Evolutionary conservation across 2,888 invertebrate species (phyloP).

Genomic region (Melanotus villosus): DNA sequence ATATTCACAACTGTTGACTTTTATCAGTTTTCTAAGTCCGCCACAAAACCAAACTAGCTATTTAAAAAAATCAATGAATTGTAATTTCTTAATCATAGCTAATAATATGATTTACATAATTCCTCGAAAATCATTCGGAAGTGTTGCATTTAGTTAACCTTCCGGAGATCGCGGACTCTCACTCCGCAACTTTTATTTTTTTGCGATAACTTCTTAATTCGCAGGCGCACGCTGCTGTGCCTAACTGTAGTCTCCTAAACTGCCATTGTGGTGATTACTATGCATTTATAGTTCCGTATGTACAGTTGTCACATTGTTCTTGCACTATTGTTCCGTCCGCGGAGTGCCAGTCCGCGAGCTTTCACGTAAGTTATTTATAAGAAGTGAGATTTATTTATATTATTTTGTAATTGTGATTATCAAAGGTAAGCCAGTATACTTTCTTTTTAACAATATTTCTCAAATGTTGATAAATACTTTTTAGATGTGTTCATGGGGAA

Average conservation of each 20-base stretch:
- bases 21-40: too few species aligned
- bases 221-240: too few species aligned
- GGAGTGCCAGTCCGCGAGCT: too few species aligned
- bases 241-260: neutral
- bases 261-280: neutral
- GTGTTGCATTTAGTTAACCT: too few species aligned
- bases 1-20: too few species aligned
- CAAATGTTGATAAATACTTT: neutral
- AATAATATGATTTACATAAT: too few species aligned
- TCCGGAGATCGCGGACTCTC: too few species aligned
- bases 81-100: too few species aligned
- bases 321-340: too few species aligned
- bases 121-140: too few species aligned
- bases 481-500: constrained; percentile 6
- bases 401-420: neutral
- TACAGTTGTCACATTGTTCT: neutral
- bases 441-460: neutral
- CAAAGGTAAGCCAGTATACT: neutral
- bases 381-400: neutral
- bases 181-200: neutral
- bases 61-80: too few species aligned
- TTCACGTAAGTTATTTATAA: neutral
- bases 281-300: neutral
- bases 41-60: too few species aligned
- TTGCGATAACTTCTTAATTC: neutral